Base-by-base conservation (phyloP, 2,113 vertebrate genomes). In the Benitochromis conjunctus region DNA sequence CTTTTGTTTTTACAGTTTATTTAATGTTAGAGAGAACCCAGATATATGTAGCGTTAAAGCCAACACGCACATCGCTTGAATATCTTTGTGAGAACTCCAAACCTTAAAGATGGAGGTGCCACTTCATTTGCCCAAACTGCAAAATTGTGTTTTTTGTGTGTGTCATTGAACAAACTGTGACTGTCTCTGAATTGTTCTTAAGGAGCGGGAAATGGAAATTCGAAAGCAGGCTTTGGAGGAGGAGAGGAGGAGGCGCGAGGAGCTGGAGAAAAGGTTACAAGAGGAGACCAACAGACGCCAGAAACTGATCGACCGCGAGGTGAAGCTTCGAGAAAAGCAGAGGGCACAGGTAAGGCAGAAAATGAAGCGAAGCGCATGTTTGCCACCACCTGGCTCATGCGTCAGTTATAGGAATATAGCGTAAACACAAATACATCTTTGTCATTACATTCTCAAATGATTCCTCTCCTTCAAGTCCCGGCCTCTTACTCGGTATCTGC, bases 291-390 rank as follows among this genome's bases (percentile, higher is more conserved):
- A 94, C 93, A 97, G 98, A 89, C 95, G 98, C 10, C 98, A 99
- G 95, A 99, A 98, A 94, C 94, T 99, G 90, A 97, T 99, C 77
- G 98, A 99, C 94, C 98, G 97, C 7, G 98, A 99, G 96, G 98
- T 99, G 31, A 99, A 98, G 93, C 96, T 98, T 92, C 94, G 97
- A 46, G 98, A 99, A 93, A 98, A 98, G 62, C 98, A 99, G 95
- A 97, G 97, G 88, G 97, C 97, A 31, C 98, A 98, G 98, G 98
- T 99, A 79, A 79, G 88, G 74, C 16, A 36, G 18, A 31, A 13
- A 48, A 56, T 24, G 1, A 12, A 56, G 54, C 1, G 5, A 34
- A 41, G 2, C 62, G 12, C 2, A 12, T 2, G 21, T 56, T 56
- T 56, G 21, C 6, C 21, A 24, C 3, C 3, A 24, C 21, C 6